Percentiles rank a stretch among this genome's conserved stretches.
Evolutionary conservation across 23 tunicate species (phyloP).

Genomic region (Clavelina lepadiformis): DNA sequence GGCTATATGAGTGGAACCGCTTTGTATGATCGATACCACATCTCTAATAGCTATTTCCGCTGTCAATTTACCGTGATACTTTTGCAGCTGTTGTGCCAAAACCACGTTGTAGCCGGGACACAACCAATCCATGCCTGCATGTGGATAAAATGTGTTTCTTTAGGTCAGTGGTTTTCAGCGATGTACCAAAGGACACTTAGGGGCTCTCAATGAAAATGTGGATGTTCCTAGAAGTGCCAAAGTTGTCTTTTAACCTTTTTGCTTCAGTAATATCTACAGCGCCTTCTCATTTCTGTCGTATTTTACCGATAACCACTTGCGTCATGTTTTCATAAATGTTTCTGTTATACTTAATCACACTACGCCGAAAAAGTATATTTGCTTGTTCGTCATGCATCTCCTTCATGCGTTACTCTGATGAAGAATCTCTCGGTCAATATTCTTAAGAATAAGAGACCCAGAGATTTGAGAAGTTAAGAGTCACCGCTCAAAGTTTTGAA

Average conservation of each 20-base stretch:
- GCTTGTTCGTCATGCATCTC: conserved; percentile 4
- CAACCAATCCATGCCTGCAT: conserved; percentile 96
- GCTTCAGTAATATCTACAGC: too few species aligned
- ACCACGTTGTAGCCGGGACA: conserved; percentile 82
- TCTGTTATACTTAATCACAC: too few species aligned
- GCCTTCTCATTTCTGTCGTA: too few species aligned
- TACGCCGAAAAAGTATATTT: too few species aligned
- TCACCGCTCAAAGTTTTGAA: not conserved
- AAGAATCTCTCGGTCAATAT: not conserved
- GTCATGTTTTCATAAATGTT: too few species aligned
- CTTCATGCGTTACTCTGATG: not conserved
- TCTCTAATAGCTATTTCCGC: conserved; percentile 57
- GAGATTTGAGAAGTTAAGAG: conserved; percentile 2
- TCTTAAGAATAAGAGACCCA: conserved; percentile 11
- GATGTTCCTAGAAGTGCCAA: too few species aligned
- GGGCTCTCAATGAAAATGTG: too few species aligned
- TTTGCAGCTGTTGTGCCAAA: conserved; percentile 47
- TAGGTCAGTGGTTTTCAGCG: too few species aligned
- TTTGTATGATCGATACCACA: conserved; percentile 60
- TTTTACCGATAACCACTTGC: too few species aligned
- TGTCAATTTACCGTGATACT: conserved; percentile 74
- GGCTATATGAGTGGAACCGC: conserved; percentile 86
- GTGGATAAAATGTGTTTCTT: too few species aligned
- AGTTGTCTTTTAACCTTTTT: too few species aligned
- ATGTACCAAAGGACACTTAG: too few species aligned